Evolutionary conservation across 2,888 invertebrate genomes (phyloP), one percentile per base, ranked within the genome.

Genomic region (Platypus cylindrus): DNA sequence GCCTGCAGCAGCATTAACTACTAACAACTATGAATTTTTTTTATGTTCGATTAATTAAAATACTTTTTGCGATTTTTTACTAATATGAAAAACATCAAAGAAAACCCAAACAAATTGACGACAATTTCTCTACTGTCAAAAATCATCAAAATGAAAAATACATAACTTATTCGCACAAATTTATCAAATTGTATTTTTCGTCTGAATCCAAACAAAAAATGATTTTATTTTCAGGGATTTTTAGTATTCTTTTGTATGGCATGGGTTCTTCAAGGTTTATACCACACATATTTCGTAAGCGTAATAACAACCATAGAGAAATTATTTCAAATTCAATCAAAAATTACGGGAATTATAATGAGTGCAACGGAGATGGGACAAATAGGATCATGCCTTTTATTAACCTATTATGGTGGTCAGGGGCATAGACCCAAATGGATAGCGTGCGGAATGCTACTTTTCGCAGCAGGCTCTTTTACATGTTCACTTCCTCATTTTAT

Each of bases 401-500:
- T 91, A 48, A 87, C 89, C 18, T 91, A 91, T 58, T 79, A 84
- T 58, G 90, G 87, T 8, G 90, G 90, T 5, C 81, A 87, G 47
- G 90, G 90, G 5, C 90, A 91, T 64, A 70, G 90, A 48, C 91
- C 91, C 32, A 78, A 86, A 45, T 90, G 90, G 90, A 91, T 91
- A 51, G 89, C 85, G 32, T 83, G 84, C 67, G 87, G 90, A 18
- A 89, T 89, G 84, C 71, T 87, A 28, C 70, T 91, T 45, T 82
- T 90, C 57, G 84, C 87, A 5, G 70, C 83, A 24, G 85, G 87
- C 18, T 79, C 86, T 36, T 78, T 90, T 49, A 78, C 85, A 26
- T 87, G 87, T 57, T 82, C 90, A 43, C 63, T 86, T 59, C 90
- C 90, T 22, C 90, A 91, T 64, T 76, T 87, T 55, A 69, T 86